Conservation (phyloP, 2,888 invertebrate genomes). For the Luperina nickerlii region DNA sequence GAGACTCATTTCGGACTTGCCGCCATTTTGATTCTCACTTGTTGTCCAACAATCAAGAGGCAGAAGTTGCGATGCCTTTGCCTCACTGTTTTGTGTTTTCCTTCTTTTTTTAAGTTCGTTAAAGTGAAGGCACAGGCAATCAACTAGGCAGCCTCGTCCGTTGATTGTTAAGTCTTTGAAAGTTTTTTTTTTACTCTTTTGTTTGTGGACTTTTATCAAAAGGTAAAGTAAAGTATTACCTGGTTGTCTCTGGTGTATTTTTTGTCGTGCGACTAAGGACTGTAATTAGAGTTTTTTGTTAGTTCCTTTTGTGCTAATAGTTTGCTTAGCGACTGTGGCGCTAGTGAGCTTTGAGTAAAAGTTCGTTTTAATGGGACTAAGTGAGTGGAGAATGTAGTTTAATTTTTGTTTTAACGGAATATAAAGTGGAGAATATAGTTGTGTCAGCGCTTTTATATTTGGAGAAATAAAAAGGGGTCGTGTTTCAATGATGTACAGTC, state of each 20-base stretch:
- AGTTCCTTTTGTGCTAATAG: conserved; percentile 54
- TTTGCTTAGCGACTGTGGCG: conserved; percentile 45
- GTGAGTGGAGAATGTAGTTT: conserved; percentile 38
- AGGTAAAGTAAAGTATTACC: conserved; percentile 64
- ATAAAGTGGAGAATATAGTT: background rate
- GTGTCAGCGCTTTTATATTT: background rate
- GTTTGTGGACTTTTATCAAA: conserved; percentile 62
- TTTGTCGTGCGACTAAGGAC: conserved; percentile 46
- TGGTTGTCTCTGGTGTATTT: conserved; percentile 61
- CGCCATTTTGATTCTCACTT: conserved; percentile 66
- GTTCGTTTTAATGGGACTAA: conserved; percentile 41
- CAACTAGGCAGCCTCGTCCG: conserved; percentile 68
- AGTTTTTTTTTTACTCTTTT: conserved; percentile 58
- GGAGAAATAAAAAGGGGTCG: background rate
- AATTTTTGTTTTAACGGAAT: conserved; percentile 3
- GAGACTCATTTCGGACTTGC: conserved; percentile 69
- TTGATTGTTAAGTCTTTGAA: conserved; percentile 70
- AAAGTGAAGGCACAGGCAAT: conserved; percentile 71
- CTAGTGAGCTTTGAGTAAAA: conserved; percentile 45
- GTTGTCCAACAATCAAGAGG: conserved; percentile 71
- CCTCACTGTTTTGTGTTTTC: conserved; percentile 69
- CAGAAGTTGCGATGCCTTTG: conserved; percentile 67
- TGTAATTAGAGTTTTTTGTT: conserved; percentile 60
- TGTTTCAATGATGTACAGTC: background rate
- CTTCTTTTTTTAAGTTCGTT: conserved; percentile 75